Evolutionary conservation across 2,113 vertebrate species (phyloP), one percentile per base, ranked within the genome.

Genomic region (Syngnathus typhle): DNA sequence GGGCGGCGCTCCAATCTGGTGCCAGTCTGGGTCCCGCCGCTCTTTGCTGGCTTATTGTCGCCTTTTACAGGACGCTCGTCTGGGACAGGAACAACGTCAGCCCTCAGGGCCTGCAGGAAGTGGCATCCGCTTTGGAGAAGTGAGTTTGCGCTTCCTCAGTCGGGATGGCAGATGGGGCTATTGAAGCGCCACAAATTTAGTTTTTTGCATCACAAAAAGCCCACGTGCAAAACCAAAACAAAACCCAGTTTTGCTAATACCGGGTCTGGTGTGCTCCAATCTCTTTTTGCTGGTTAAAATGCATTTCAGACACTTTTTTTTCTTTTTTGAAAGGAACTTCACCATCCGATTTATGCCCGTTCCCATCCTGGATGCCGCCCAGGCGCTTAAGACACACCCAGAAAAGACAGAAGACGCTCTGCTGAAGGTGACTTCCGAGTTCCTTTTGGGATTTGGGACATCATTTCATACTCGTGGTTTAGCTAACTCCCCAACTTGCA

Each of bases 281-380:
- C 27, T 32, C 27, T 32, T 32, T 32, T 32, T 32, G 27, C 27
- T 32, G 27, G 27, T 32, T 32, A 32, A 32, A 32, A 32, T 32
- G 27, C 27, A 32, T 32, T 32, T 32, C 23, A 4, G 7, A 1
- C 38, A 0, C 41, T 7, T 15, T 46, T 2, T 54, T 32, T 63
- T 8, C 0, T 37, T 6, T 11, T 66, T 79, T 32, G 27, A 32
- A 32, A 99, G 97, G 78, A 99, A 99, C 84, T 96, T 93, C 71
- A 99, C 96, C 0, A 88, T 99, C 70, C 92, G 97, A 4, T 99
- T 98, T 78, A 98, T 99, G 97, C 97, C 96, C 0, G 91, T 97
- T 27, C 97, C 97, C 0, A 96, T 99, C 90, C 92, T 94, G 23
- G 97, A 99, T 51, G 97, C 97, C 36, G 95, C 96, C 62, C 95